Evolutionary conservation across 1,140 invertebrate genomes (phyloP), one percentile per base, ranked within the genome.

Genomic region (Zaprionus africanus): DNA sequence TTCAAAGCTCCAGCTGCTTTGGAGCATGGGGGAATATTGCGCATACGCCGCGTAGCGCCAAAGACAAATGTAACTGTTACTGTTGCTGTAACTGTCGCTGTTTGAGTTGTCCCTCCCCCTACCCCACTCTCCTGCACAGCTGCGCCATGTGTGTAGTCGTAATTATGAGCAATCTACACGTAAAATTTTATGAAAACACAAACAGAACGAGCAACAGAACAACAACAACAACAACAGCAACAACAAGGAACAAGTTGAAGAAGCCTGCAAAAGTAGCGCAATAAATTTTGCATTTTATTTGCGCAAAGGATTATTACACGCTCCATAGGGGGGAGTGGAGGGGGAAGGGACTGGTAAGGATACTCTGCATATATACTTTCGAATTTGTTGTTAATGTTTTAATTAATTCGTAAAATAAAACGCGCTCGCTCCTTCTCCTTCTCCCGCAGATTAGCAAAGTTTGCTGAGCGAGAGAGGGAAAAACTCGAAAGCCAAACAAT

Each of bases 211-310:
- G 36, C 12, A 34, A 63, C 9, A 46, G 12, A 49, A 11, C 19
- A n/a, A 26, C 5, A 36, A 51, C 2, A 22, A 4, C 15, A 24
- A 28, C 5, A 22, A 68, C 11, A 51, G 19, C 2, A 51, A 17
- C 41, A 46, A 49, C 43, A 49, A 51, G 46, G 15, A 31, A 34
- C 11, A 62, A 54, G 51, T 9, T 31, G 46, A 34, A 54, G 6
- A 9, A 64, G 15, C 31, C 11, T 5, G 38, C 59, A 82, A 59
- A 62, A 82, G 65, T 41, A 68, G 22, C 34, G 69, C 68, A 67
- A 82, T 86, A 87, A 86, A 87, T 86, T 86, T 79, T 79, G 68
- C 61, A 82, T 87, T 82, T 87, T 87, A 87, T 86, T 87, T 86
- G 83, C 69, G 67, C 64, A 26, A 58, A 63, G 76, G 82, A 86